Conservation (phyloP, 2,797 vertebrate genomes). For the Alcedo quadribrachys region DNA sequence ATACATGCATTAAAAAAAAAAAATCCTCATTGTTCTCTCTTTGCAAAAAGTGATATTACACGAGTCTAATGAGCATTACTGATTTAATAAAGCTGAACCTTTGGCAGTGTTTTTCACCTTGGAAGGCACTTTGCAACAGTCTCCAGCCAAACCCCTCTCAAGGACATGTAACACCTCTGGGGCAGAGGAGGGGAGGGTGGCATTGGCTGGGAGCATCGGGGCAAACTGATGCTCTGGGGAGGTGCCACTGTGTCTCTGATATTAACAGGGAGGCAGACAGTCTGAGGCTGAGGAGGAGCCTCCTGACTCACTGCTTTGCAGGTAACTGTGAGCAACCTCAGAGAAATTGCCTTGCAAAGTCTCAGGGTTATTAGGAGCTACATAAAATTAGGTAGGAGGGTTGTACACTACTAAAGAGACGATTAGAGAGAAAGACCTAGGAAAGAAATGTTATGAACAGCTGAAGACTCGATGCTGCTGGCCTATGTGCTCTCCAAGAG, state of each 20-base stretch:
- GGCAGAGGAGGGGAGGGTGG: not conserved
- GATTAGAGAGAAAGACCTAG: not conserved
- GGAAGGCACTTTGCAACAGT: not conserved
- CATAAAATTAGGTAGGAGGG: fast-evolving
- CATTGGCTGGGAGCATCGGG: fast-evolving
- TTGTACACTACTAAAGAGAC: not conserved
- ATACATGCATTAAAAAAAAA: not conserved
- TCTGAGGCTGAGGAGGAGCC: not conserved
- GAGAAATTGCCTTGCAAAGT: not conserved
- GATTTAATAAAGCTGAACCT: slow-evolving; percentile 21
- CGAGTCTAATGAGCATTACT: slow-evolving; percentile 6
- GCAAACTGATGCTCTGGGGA: not conserved
- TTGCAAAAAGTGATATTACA: not conserved
- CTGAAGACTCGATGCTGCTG: not conserved
- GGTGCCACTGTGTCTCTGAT: fast-evolving
- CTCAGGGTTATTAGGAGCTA: not conserved
- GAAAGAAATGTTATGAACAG: not conserved
- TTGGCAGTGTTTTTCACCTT: not conserved
- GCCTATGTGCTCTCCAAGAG: not conserved
- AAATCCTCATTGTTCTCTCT: not conserved
- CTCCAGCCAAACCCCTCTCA: not conserved
- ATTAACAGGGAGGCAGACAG: not conserved
- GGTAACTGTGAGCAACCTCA: not conserved
- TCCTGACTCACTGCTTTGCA: not conserved
- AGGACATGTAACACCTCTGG: not conserved